A percentile compares a stretch with the other conserved stretches of the same genome.
Evolutionary conservation across 2,888 invertebrate genomes (phyloP).

Genomic region (Parnassius mnemosyne): DNA sequence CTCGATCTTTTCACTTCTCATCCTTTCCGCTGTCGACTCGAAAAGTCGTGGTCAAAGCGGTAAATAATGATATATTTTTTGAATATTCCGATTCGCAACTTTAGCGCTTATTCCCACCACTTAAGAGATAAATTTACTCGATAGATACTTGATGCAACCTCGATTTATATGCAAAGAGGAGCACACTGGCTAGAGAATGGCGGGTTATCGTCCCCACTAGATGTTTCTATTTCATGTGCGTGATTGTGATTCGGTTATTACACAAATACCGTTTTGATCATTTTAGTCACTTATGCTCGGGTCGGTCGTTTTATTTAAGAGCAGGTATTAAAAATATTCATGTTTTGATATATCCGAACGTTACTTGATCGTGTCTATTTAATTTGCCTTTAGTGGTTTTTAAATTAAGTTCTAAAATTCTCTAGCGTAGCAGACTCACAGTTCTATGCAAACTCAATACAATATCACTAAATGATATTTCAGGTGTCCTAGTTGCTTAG

Average conservation of each 20-base stretch:
- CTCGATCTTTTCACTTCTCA: conserved; percentile 24
- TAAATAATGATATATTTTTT: conserved; percentile 25
- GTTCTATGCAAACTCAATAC: no score
- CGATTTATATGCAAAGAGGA: conserved; percentile 23
- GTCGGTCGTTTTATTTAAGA: conserved; percentile 10
- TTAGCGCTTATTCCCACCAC: background rate
- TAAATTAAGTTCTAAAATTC: no score
- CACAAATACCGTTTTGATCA: conserved; percentile 22
- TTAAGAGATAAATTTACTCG: conserved; percentile 2
- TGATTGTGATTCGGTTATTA: conserved; percentile 24
- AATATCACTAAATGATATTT: no score
- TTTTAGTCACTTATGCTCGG: conserved; percentile 12
- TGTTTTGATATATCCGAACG: no score
- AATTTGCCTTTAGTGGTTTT: no score
- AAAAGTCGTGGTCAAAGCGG: conserved; percentile 25
- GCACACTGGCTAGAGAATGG: conserved; percentile 22
- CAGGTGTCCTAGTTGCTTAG: no score
- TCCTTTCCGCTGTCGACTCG: conserved; percentile 25
- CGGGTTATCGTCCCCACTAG: conserved; percentile 17
- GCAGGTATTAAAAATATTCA: background rate
- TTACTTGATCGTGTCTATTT: no score
- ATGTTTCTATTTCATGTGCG: conserved; percentile 25
- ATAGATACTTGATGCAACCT: conserved; percentile 7
- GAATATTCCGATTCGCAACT: background rate
- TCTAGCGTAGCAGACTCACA: no score